These are phyloP conservation scores for Emydura subglobosa DNA, from an alignment of 2,113 vertebrate species.

Conservation along the genomic window DNA sequence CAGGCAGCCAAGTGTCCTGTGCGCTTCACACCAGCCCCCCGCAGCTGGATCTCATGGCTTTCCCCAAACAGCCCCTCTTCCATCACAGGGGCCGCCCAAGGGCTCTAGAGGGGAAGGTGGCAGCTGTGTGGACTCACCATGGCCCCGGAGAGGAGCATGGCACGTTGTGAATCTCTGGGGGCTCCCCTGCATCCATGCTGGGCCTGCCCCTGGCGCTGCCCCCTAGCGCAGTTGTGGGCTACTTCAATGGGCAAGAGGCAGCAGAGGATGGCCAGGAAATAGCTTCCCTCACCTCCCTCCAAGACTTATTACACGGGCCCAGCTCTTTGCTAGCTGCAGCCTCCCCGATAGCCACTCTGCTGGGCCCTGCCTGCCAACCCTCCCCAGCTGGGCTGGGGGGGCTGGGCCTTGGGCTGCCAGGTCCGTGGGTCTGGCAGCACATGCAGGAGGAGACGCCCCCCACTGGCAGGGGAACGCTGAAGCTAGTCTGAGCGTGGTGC, in stretches of 20 bases:
- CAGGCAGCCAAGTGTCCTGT: no score
- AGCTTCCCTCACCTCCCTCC: not conserved
- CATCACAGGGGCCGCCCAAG: not conserved
- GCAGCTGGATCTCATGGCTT: no score
- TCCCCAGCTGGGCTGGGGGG: not conserved
- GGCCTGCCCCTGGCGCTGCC: not conserved
- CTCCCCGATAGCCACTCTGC: not conserved
- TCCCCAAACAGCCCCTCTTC: not conserved
- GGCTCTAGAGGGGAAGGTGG: no score
- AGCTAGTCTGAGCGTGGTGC: not conserved
- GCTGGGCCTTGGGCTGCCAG: no score
- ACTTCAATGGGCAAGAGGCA: not conserved
- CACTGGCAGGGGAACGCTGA: not conserved
- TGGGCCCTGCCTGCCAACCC: not conserved
- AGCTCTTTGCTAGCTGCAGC: not conserved
- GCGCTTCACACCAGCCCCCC: not conserved
- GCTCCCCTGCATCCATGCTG: not conserved
- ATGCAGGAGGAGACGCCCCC: not conserved
- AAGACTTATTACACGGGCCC: not conserved
- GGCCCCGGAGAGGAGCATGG: not conserved
- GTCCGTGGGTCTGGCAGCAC: no score
- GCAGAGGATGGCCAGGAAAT: not conserved
- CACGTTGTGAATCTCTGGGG: not conserved
- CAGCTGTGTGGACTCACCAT: no score
- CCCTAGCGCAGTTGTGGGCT: no score